phyloP scores from a whole-genome alignment of 2,113 vertebrate species.

The Megaleporinus macrocephalus region DNA sequence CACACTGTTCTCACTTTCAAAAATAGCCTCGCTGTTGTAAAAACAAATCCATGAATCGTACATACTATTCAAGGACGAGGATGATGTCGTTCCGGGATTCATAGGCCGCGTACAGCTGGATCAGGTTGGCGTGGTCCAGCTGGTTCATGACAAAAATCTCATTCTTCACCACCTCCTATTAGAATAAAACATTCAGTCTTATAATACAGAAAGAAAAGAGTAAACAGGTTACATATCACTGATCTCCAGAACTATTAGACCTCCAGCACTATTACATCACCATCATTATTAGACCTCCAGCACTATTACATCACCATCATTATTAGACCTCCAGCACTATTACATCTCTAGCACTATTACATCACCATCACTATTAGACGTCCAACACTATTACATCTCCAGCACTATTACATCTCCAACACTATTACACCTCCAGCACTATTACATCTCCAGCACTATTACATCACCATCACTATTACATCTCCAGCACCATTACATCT shows the following conservation, averaged over 20 bases:
- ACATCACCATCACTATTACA: too few relatives aligned
- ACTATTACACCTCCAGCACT: too few relatives aligned
- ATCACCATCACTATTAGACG: too few relatives aligned
- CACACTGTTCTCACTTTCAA: slow-evolving; percentile 1
- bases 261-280: too few relatives aligned
- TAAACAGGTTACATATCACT: neutral
- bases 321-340: too few relatives aligned
- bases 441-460: too few relatives aligned
- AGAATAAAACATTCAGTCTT: slow-evolving; percentile 55
- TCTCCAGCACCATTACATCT: too few relatives aligned
- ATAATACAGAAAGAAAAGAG: neutral
- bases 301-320: too few relatives aligned
- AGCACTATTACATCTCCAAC: too few relatives aligned
- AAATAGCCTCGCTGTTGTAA: slow-evolving; percentile 49
- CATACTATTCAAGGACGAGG: slow-evolving; percentile 98
- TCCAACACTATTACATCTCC: too few relatives aligned
- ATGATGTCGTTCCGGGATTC: slow-evolving; percentile 93
- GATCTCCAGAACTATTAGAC: neutral
- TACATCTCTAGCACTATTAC: too few relatives aligned
- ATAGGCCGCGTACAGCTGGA: slow-evolving; percentile 96
- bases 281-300: too few relatives aligned
- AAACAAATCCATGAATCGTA: slow-evolving; percentile 33
- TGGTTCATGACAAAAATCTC: slow-evolving; percentile 98
- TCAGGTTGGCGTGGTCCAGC: slow-evolving; percentile 92
- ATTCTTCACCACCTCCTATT: slow-evolving; percentile 93